A percentile compares a stretch with the other conserved stretches of the same genome.
phyloP scores from a whole-genome alignment of 2,113 vertebrate species.

The Tyto alba region DNA sequence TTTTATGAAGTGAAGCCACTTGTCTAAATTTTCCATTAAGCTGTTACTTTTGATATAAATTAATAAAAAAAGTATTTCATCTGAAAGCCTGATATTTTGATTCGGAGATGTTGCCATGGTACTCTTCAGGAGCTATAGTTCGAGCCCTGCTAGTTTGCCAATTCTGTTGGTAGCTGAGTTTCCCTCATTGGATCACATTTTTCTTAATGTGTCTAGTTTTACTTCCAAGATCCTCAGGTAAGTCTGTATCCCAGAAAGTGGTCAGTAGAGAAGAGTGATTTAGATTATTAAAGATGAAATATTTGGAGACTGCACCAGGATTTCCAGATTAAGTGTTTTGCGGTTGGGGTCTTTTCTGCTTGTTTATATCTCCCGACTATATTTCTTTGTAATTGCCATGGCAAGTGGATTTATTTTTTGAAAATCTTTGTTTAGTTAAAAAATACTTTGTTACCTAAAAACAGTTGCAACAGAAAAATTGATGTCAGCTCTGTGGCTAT shows the following conservation, averaged over 20 bases:
- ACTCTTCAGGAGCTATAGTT: background rate
- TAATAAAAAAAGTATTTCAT: background rate
- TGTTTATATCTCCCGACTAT: background rate
- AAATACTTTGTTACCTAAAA: background rate
- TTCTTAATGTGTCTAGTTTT: background rate
- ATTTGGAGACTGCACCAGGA: background rate
- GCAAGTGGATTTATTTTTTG: background rate
- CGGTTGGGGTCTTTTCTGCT: background rate
- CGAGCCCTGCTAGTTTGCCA: background rate
- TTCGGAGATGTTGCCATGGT: background rate
- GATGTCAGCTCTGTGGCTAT: background rate
- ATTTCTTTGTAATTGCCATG: background rate
- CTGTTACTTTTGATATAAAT: background rate
- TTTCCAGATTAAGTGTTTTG: background rate
- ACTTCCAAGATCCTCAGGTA: background rate
- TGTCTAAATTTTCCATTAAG: background rate
- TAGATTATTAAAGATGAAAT: background rate
- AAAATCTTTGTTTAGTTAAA: background rate
- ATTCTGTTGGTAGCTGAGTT: background rate
- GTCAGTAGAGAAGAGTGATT: background rate
- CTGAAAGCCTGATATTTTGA: background rate
- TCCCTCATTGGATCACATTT: background rate
- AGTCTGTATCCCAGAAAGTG: background rate
- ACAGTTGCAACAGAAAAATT: background rate
- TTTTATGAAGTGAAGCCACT: background rate